Base-by-base conservation (phyloP, 2,113 vertebrate genomes). In the Mormyrus lacerda region DNA sequence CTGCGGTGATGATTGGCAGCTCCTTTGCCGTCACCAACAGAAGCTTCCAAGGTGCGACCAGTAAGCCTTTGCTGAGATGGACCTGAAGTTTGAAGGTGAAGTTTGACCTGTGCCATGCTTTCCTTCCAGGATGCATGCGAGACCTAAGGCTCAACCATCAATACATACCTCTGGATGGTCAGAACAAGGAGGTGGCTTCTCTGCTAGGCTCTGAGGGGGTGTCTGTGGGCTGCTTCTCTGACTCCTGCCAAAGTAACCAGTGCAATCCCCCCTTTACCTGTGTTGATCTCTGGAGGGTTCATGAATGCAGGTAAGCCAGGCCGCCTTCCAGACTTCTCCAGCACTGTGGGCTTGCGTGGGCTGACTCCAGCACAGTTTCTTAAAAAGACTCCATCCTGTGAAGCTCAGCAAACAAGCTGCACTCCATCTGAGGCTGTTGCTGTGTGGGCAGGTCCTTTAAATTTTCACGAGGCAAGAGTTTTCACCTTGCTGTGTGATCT, bases 241-340 rank as follows among this genome's bases (percentile, higher is more conserved):
- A 97, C 90, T 96, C 97, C 88, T 97, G 97, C 93, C 96, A 94
- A 90, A 97, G 90, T 91, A 97, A 97, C 92, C 96, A 97, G 8
- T 98, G 97, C 83, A 96, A 92, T 91, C 95, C 94, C 50, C 96
- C 96, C 83, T 97, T 97, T 91, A 95, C 97, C 89, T 98, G 97
- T 35, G 95, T 97, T 55, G 97, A 97, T 94, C 91, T 98, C 91
- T 98, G 97, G 97, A 96, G 97, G 94, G 95, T 96, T 88, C 96
- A 98, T 1, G 96, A 98, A 92, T 97, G 97, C 97, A 97, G 97
- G 97, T 97, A 94, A 79, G 82, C 21, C 76, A 10, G 9, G 53
- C n/a, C 65, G 4, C n/a, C 27, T 4, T 5, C 51, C 13, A 39
- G 5, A 21, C 5, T 8, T 27, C 51, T 7, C 48, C 24, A 21